Base-by-base conservation (phyloP, 2,888 invertebrate species). In the Ashinkailepas kermadecensis region DNA sequence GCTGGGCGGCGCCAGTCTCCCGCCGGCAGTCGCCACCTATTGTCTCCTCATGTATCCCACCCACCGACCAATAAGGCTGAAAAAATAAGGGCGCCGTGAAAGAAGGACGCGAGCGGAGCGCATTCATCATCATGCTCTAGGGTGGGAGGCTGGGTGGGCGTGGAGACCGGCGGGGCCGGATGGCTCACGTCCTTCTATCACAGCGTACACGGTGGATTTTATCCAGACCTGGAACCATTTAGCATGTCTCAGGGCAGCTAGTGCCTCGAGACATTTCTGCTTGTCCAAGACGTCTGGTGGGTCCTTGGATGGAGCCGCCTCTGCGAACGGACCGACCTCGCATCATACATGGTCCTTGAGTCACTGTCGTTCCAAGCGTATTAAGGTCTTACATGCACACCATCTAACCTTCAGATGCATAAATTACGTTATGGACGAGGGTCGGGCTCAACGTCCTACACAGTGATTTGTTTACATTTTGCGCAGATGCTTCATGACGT, bases 241-340 rank as follows among this genome's bases (percentile, higher is more conserved):
- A 92, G 98, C 96, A 93, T 97, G 98, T 91, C 99, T 95, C 90
- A 99, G 94, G 91, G 96, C 96, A 91, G 99, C 98, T 91, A 99
- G 94, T 91, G 99, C 98, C 92, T 97, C 94, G 92, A 99, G 94
- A 93, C 99, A 99, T 92, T 97, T 97, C 92, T 96, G 95, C 92
- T 96, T 95, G 92, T 97, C 95, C 91, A 99, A 94, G 89, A 96
- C 94, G 91, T 97, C 97, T 91, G 92, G 91, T 85, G 92, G 91
- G 87, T 91, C 91, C 89, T 90, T 90, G 86, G 87, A 87, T 86
- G 87, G 86, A 85, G 86, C 84, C 84, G 85, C 83, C 83, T 83
- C 83, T 82, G 84, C 83, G 83, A 74, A 74, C 74, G 74, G 8
- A 74, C 74, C 67, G 74, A 54, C 74, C 74, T 10, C 74, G 74